Percentiles rank a stretch among this genome's conserved stretches.
phyloP scores from a whole-genome alignment of 2,797 vertebrate genomes.

The Rachycentron canadum region DNA sequence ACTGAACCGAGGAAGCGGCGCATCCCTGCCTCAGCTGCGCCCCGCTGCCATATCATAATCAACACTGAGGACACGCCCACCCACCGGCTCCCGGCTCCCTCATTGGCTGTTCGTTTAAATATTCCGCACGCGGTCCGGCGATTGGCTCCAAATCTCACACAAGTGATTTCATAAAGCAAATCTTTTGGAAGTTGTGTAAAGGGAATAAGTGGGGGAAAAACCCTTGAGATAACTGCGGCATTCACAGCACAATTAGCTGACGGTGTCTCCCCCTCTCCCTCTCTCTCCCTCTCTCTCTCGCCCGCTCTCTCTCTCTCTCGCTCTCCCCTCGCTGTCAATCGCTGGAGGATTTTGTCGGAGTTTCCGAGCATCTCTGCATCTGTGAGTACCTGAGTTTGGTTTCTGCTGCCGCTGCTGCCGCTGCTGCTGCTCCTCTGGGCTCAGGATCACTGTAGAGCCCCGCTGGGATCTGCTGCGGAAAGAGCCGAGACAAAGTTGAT shows the following conservation, averaged over 20 bases:
- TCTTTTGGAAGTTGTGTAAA: slow-evolving; percentile 84
- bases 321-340: slow-evolving; percentile 30
- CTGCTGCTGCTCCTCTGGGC: slow-evolving; percentile 20
- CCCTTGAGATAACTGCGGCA: slow-evolving; percentile 72
- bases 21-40: slow-evolving; percentile 55
- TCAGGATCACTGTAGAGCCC: slow-evolving; percentile 35
- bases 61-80: slow-evolving; percentile 73
- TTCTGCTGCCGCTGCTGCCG: slow-evolving; percentile 17
- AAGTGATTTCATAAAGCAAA: slow-evolving; percentile 85
- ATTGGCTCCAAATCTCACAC: slow-evolving; percentile 77
- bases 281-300: background rate
- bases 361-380: slow-evolving; percentile 63
- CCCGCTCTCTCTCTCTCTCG: slow-evolving; percentile 8
- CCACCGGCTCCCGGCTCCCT: background rate
- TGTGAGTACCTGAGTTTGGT: slow-evolving; percentile 79
- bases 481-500: slow-evolving; percentile 68
- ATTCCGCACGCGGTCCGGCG: slow-evolving; percentile 55
- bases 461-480: slow-evolving; percentile 48
- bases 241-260: slow-evolving; percentile 49
- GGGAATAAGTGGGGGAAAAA: slow-evolving; percentile 76
- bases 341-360: slow-evolving; percentile 70
- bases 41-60: slow-evolving; percentile 21
- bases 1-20: slow-evolving; percentile 25
- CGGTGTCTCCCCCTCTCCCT: slow-evolving; percentile 5
- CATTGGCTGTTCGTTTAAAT: slow-evolving; percentile 77